Base-by-base conservation (phyloP, 2,113 vertebrate species). In the Apodemus speciosus region DNA sequence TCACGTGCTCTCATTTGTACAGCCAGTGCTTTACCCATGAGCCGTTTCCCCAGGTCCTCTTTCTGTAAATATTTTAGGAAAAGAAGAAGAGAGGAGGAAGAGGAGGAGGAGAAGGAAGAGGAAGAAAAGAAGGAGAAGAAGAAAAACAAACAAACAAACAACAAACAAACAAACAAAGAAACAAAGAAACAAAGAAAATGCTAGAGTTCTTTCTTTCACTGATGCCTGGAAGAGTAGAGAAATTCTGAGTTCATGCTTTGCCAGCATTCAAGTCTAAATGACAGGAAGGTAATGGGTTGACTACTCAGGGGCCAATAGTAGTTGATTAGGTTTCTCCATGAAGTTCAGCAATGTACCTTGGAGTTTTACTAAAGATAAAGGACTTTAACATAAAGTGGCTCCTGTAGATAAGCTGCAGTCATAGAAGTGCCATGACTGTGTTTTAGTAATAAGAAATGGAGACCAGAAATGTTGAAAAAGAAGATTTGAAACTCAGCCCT, bases 141-240 rank as follows among this genome's bases (percentile, higher is more conserved):
- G 46, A 10, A 79, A 30, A 77, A n/a, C n/a, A n/a, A n/a, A n/a
- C n/a, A n/a, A n/a, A n/a, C n/a, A n/a, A n/a, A n/a, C n/a, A n/a
- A n/a, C n/a, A n/a, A n/a, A n/a, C n/a, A n/a, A n/a, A n/a, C n/a
- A n/a, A n/a, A n/a, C n/a, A n/a, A n/a, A n/a, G n/a, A n/a, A n/a
- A n/a, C n/a, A n/a, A n/a, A n/a, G n/a, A n/a, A n/a, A n/a, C n/a
- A n/a, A n/a, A n/a, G n/a, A n/a, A n/a, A 71, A 77, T 14, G 0
- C 35, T 30, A 46, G 16, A 73, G 15, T 60, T 75, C 38, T 38
- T 88, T 93, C 10, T 68, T 88, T 93, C 10, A 62, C 49, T 90
- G 85, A 92, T 91, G 95, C 83, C 73, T 89, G 58, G 77, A 81
- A 85, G 95, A 96, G 32, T 66, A 25, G 64, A 62, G 81, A 92